Base-by-base conservation (phyloP, 2,113 vertebrate species). In the Malurus alboscapulatus region DNA sequence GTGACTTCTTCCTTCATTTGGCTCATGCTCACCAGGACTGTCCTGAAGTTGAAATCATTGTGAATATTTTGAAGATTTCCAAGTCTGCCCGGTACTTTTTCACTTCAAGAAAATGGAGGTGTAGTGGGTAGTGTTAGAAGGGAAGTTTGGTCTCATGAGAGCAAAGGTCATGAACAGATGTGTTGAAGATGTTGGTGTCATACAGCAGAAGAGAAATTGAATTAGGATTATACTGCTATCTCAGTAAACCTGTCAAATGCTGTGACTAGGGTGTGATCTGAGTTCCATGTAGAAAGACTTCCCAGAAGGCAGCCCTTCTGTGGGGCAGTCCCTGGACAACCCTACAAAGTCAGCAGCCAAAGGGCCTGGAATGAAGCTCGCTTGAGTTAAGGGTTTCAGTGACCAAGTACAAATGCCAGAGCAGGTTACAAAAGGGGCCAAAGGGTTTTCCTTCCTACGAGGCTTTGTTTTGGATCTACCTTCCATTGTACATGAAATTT, bases 401-500 rank as follows among this genome's bases (percentile, higher is more conserved):
- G 61, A 92, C 69, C 55, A 53, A 88, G 44, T 47, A 32, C 1
- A 20, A 71, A 69, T 79, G 47, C 85, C 85, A 63, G 67, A 90
- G 76, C 18, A 40, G 76, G 57, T 29, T 78, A 47, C 73, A 72
- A 63, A 85, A 95, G 63, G 45, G 65, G 29, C 82, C 67, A 77
- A 91, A 86, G 63, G 25, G 20, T 59, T 87, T 94, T 95, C 45
- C 86, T 84, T 63, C 81, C 34, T 71, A 47, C 30, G 87, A 88
- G 80, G 71, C 84, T 91, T 94, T 93, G 75, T 80, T 90, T 94
- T 69, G 93, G 75, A 65, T 55, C 91, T 91, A 62, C 94, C 89
- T 94, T 91, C 72, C 82, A 59, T 54, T 78, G 42, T 79, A 75
- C 83, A 77, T 88, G 93, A 93, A 78, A 59, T 96, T 97, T 96